Evolutionary conservation across 2,113 vertebrate genomes (phyloP), one percentile per base, ranked within the genome.

Genomic region (Sphyrna mokarran): DNA sequence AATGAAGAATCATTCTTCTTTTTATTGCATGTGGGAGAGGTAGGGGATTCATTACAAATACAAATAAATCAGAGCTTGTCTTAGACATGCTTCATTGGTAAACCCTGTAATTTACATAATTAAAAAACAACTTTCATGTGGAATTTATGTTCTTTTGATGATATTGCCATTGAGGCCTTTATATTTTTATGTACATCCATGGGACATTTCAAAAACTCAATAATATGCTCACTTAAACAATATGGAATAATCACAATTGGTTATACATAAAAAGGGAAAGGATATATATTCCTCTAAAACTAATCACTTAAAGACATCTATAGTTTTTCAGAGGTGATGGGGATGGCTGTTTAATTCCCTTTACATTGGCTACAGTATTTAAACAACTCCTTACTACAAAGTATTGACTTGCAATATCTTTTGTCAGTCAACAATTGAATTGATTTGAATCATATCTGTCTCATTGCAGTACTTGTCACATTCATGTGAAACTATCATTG

Each of bases 161-260:
- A 70, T 48, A 23, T 10, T 70, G 66, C 68, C 11, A 40, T 23
- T 43, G 22, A 68, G 61, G 37, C 40, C 22, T 70, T 70, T 26
- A 70, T 43, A 95, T 70, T 40, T 18, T 72, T 48, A 72, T 70
- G 94, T 63, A 72, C 23, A 72, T 95, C 68, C 16, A 54, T 95
- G 94, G 23, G 26, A 95, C 94, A 95, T 69, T 29, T 43, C 94
- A 14, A 22, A 70, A 94, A n/a, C 66, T 72, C 68, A 72, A 95
- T 95, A 95, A 94, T 94, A 94, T 69, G 63, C 37, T 16, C 63
- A 94, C 69, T 94, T 69, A 94, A 95, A 72, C 68, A 48, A 95
- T 95, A 72, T 29, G 72, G 40, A 72, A 95, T 95, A 40, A 95
- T 72, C 94, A 95, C 94, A 72, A 48, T 72, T 72, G 43, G 26